phyloP scores from a whole-genome alignment of 2,113 vertebrate species.

The Notiomystis cincta region DNA sequence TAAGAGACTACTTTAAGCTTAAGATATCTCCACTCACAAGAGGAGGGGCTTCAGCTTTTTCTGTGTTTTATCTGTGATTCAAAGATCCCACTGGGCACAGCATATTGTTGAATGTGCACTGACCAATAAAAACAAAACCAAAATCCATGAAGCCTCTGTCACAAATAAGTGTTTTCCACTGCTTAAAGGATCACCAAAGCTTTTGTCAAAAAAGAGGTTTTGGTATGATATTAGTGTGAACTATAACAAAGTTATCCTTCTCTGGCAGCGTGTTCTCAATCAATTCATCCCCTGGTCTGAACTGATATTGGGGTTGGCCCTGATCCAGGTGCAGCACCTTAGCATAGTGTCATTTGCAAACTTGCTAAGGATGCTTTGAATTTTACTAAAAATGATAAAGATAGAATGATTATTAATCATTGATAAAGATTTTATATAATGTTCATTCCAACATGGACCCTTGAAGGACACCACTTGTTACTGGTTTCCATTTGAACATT shows the following conservation, averaged over 20 bases:
- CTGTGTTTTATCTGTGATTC: neutral
- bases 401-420: no score
- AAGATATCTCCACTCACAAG: neutral
- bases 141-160: neutral
- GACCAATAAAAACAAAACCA: neutral
- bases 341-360: neutral
- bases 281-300: neutral
- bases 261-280: neutral
- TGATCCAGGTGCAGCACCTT: neutral
- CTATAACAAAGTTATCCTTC: neutral
- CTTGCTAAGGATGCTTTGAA: neutral
- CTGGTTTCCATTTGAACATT: neutral
- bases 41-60: neutral
- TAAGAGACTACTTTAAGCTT: neutral
- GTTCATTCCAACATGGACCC: neutral
- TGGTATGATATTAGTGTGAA: neutral
- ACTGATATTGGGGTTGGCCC: rapidly evolving
- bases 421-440: neutral
- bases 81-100: neutral
- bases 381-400: neutral
- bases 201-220: neutral
- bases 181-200: neutral
- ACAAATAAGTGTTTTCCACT: neutral
- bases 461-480: neutral
- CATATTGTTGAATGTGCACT: neutral